phyloP scores from a whole-genome alignment of 1,140 invertebrate genomes.

The Scaptodrosophila lebanonensis region DNA sequence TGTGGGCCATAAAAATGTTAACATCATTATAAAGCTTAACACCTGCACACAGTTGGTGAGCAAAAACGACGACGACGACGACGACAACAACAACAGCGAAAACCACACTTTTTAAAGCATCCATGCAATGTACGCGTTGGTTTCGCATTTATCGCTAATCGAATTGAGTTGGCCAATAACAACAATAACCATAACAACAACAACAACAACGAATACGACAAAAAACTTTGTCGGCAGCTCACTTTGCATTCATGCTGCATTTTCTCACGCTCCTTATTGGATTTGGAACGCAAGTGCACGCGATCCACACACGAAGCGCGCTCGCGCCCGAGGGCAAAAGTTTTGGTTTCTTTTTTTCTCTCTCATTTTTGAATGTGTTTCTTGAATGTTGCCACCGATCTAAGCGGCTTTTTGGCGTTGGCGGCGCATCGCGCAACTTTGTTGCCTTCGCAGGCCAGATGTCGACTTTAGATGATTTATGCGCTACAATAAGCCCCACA shows the following conservation, averaged over 20 bases:
- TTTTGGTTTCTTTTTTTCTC: too few relatives aligned
- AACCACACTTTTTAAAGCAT: slow-evolving; percentile 53
- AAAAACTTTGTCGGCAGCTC: slow-evolving; percentile 35
- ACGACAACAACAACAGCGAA: slow-evolving; percentile 12
- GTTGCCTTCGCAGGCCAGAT: not conserved
- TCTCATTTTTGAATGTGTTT: too few relatives aligned
- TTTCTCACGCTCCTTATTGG: slow-evolving; percentile 76
- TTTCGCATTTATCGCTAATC: slow-evolving; percentile 64
- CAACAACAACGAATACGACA: slow-evolving; percentile 3
- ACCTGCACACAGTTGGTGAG: slow-evolving; percentile 53
- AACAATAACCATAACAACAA: slow-evolving; percentile 14
- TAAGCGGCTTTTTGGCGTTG: too few relatives aligned
- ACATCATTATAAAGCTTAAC: slow-evolving; percentile 72
- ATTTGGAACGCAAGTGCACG: slow-evolving; percentile 64
- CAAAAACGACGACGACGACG: slow-evolving; percentile 18
- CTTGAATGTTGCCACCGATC: too few relatives aligned
- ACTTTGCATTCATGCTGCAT: slow-evolving; percentile 61
- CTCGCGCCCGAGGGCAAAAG: slow-evolving; percentile 47
- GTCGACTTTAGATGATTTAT: too few relatives aligned
- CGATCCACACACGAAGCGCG: slow-evolving; percentile 23
- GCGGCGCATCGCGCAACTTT: slow-evolving; percentile 43
- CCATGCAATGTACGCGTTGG: not conserved
- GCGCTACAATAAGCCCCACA: too few relatives aligned
- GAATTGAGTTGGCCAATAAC: slow-evolving; percentile 41
- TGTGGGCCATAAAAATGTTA: slow-evolving; percentile 71